A percentile compares a stretch with the other conserved stretches of the same genome.
phyloP scores from a whole-genome alignment of 2,113 vertebrate genomes.

The Myotis yumanensis region DNA sequence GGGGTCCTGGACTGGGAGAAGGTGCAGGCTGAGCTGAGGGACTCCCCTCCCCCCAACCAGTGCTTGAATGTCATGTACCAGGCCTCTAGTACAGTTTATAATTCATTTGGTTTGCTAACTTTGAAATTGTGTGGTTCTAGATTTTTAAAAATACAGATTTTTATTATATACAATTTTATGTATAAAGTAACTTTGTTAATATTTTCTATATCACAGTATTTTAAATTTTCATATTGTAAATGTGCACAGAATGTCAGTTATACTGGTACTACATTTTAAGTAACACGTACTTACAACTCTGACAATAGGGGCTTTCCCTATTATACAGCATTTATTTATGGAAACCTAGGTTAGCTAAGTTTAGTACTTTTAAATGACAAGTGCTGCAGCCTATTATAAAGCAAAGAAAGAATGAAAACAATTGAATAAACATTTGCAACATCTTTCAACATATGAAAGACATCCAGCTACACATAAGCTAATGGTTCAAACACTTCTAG shows the following conservation, averaged over 20 bases:
- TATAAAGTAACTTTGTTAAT: background rate
- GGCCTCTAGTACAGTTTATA: background rate
- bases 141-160: background rate
- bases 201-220: background rate
- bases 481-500: background rate
- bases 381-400: background rate
- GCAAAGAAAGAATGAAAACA: background rate
- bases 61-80: no score
- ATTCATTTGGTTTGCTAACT: background rate
- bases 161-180: background rate
- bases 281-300: background rate
- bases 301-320: background rate
- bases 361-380: conserved; percentile 10
- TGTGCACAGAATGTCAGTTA: background rate
- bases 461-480: background rate
- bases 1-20: no score
- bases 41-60: accelerated
- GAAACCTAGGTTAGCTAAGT: background rate
- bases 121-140: background rate
- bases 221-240: conserved; percentile 12
- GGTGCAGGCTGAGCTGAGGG: no score
- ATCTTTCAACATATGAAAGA: background rate
- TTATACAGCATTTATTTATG: background rate
- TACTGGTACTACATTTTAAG: background rate
- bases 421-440: background rate